Evolutionary conservation across 2,888 invertebrate genomes (phyloP).

Genomic region (Unio delphinus): DNA sequence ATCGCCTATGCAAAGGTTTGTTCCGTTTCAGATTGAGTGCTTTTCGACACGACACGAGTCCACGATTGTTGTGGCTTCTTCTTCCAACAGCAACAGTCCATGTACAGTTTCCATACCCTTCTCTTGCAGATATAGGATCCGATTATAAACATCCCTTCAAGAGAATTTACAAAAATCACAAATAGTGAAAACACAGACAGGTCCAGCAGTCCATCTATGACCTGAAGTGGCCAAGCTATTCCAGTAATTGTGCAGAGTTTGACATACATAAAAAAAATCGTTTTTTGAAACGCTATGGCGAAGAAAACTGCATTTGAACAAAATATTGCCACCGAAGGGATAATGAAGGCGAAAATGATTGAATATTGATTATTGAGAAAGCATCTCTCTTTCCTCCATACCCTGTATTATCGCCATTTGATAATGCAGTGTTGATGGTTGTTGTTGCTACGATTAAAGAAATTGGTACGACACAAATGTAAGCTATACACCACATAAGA

Average conservation of each 20-base stretch:
- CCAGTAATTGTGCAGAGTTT: conserved; percentile 51
- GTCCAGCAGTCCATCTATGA: conserved; percentile 42
- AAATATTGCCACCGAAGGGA: conserved; percentile 34
- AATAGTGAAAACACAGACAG: conserved; percentile 37
- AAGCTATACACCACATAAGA: conserved; percentile 8
- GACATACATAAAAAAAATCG: conserved; percentile 37
- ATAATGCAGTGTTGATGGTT: conserved; percentile 4
- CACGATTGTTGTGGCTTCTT: no score
- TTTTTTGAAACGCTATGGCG: conserved; percentile 22
- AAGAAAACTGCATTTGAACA: conserved; percentile 42
- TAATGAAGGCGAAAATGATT: conserved; percentile 32
- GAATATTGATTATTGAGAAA: conserved; percentile 20
- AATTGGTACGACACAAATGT: conserved; percentile 16
- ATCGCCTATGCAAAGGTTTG: no score
- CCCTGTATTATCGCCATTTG: conserved; percentile 16
- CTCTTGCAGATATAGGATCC: conserved; percentile 43
- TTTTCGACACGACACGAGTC: no score
- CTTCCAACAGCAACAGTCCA: neutral
- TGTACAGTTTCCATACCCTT: conserved; percentile 37
- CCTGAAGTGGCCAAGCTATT: conserved; percentile 48
- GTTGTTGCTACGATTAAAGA: conserved; percentile 15
- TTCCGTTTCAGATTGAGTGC: no score
- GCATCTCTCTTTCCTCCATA: conserved; percentile 26
- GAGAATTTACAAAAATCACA: conserved; percentile 39
- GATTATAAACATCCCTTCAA: conserved; percentile 51